Conservation (phyloP, 2,113 vertebrate species). For the Saccopteryx bilineata region DNA sequence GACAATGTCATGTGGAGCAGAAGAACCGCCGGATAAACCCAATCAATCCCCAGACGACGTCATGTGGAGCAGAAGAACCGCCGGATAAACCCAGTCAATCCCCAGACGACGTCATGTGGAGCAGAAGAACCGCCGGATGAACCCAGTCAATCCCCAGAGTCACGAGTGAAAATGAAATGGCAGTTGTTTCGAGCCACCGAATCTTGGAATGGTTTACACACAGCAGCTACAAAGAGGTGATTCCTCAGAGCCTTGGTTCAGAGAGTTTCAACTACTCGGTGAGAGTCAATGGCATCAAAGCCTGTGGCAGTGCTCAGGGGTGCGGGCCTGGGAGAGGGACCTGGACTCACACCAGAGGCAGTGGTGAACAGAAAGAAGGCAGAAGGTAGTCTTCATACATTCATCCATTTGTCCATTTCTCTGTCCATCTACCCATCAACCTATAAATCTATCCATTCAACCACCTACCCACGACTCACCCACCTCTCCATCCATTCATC, state of each 20-base stretch:
- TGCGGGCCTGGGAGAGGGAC: not conserved
- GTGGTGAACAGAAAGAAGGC: not conserved
- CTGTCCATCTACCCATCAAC: not conserved
- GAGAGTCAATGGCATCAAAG: not conserved
- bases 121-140: not conserved
- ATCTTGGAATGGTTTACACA: not conserved
- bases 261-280: not conserved
- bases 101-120: not conserved
- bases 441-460: too few relatives aligned
- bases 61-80: not conserved
- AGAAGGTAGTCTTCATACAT: rapidly evolving
- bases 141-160: not conserved
- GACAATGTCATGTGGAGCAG: not conserved
- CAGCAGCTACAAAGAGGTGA: not conserved
- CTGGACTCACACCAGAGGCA: not conserved
- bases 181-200: not conserved
- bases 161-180: not conserved
- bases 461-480: rapidly evolving
- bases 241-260: not conserved
- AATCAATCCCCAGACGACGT: not conserved
- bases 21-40: not conserved
- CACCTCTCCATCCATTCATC: not conserved
- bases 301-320: not conserved
- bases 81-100: not conserved
- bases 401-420: not conserved